Conservation (phyloP, 2,113 vertebrate species). For the Equus przewalskii region DNA sequence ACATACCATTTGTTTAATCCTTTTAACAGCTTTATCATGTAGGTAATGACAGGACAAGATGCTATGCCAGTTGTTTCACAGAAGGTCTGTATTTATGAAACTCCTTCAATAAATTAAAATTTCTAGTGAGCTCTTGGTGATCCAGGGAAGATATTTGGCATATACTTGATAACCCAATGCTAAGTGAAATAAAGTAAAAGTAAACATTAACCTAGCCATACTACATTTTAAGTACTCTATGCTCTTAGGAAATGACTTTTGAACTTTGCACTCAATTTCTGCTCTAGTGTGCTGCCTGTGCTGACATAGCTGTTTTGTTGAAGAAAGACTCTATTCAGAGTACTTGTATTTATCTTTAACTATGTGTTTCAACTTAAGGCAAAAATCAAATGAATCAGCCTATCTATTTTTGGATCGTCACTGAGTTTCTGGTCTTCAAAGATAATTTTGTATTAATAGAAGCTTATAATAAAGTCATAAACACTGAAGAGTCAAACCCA, state of each 20-base stretch:
- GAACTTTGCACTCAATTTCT: conserved; percentile 65
- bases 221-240: conserved; percentile 48
- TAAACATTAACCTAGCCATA: conserved; percentile 50
- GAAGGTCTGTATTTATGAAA: conserved; percentile 1
- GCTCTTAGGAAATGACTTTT: conserved; percentile 68
- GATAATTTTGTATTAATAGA: conserved; percentile 51
- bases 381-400: conserved; percentile 45
- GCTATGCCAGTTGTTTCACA: conserved; percentile 4
- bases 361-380: background rate
- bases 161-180: conserved; percentile 28
- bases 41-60: conserved; percentile 35
- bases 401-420: conserved; percentile 27
- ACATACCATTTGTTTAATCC: background rate
- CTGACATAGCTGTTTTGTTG: conserved; percentile 65
- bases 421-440: conserved; percentile 42
- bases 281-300: conserved; percentile 45
- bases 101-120: conserved; percentile 50
- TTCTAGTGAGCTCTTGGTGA: background rate
- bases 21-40: conserved; percentile 31
- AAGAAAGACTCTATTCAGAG: conserved; percentile 62
- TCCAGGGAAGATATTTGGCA: background rate
- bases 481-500: background rate
- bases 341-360: conserved; percentile 62
- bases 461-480: conserved; percentile 4
- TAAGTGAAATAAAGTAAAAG: conserved; percentile 60